phyloP scores from a whole-genome alignment of 2,797 vertebrate species.

The Sebastiscus albofasciatus region DNA sequence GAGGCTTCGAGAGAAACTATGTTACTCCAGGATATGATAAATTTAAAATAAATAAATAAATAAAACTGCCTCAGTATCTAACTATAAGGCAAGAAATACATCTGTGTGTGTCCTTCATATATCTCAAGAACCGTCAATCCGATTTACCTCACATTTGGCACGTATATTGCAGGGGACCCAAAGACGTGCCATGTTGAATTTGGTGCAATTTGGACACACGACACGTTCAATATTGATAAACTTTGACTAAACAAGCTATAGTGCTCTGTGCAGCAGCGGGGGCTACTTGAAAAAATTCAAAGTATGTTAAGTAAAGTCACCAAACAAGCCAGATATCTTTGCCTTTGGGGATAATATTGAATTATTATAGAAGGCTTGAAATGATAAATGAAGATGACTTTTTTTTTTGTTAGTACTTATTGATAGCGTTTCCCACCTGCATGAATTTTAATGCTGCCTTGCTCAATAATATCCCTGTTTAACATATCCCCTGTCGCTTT shows the following conservation, averaged over 20 bases:
- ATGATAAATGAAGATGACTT: background rate
- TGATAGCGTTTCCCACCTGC: background rate
- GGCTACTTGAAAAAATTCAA: background rate
- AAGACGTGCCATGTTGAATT: background rate
- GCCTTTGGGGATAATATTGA: background rate
- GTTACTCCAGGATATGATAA: background rate
- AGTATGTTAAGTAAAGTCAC: too few species aligned
- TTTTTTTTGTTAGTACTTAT: background rate
- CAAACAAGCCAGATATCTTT: background rate
- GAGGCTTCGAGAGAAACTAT: background rate
- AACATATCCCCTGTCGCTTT: background rate
- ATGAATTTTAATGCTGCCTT: background rate
- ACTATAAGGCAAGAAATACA: background rate
- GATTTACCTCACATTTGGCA: background rate
- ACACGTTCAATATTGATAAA: background rate
- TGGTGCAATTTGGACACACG: too few species aligned
- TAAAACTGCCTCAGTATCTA: background rate
- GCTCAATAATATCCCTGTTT: background rate
- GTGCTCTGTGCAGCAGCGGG: background rate
- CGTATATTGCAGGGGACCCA: background rate
- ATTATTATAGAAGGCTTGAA: background rate
- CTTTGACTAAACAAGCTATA: background rate
- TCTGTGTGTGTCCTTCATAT: background rate
- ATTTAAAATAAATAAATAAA: background rate
- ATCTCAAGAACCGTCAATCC: fast-evolving